Conservation (phyloP, 2,797 vertebrate species). For the Sebastolobus alascanus region DNA sequence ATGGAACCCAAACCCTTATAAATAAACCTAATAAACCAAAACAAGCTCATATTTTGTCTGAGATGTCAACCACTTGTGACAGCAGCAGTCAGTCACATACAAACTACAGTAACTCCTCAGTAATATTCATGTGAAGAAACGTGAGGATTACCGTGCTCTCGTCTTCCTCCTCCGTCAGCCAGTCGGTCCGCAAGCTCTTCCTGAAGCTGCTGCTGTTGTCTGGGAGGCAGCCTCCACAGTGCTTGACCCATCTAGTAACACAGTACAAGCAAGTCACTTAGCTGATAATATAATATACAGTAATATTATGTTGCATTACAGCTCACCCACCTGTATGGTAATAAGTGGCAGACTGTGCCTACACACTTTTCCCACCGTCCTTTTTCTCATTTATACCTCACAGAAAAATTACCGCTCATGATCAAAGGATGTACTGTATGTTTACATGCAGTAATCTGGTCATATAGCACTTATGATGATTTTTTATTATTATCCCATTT, state of each 20-base stretch:
- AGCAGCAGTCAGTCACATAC: neutral
- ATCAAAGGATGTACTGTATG: neutral
- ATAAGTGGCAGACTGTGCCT: neutral
- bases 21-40: neutral
- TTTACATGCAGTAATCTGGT: neutral
- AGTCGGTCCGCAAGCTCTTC: constrained; percentile 90
- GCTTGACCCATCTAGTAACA: constrained; percentile 95
- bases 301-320: neutral
- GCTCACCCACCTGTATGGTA: neutral
- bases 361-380: neutral
- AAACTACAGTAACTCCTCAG: neutral
- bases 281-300: neutral
- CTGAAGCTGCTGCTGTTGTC: constrained; percentile 95
- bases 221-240: constrained; percentile 94
- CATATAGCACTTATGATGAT: too few relatives aligned
- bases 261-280: neutral
- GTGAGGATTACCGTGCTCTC: constrained; percentile 56
- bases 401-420: neutral
- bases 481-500: neutral
- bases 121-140: neutral
- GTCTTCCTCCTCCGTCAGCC: constrained; percentile 73
- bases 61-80: neutral
- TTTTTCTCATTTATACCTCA: neutral
- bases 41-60: neutral
- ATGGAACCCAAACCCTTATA: neutral